A percentile compares a stretch with the other conserved stretches of the same genome.
phyloP scores from a whole-genome alignment of 2,888 invertebrate genomes.

The Hesperia comma region DNA sequence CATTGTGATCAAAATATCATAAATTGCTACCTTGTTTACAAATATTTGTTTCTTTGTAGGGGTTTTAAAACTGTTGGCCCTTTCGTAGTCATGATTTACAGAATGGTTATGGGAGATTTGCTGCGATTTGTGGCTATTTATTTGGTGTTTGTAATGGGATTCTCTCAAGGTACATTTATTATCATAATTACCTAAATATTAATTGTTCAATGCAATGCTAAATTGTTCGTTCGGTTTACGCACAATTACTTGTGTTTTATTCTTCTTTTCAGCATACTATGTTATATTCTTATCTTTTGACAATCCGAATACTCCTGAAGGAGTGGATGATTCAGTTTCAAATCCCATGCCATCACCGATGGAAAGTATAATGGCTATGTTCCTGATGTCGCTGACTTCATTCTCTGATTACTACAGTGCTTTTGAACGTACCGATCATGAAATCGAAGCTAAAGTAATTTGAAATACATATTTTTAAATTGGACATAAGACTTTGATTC shows the following conservation, averaged over 20 bases:
- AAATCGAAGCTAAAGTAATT: conserved; percentile 92
- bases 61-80: conserved; percentile 99
- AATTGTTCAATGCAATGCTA: too few species aligned
- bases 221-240: too few species aligned
- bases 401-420: conserved; percentile 97
- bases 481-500: too few species aligned
- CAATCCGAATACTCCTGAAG: conserved; percentile 90
- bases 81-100: conserved; percentile 99
- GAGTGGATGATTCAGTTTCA: conserved; percentile 91
- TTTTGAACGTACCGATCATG: conserved; percentile 94
- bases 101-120: conserved; percentile 98
- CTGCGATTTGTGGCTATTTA: conserved; percentile 98
- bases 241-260: too few species aligned
- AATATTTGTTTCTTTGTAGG: conserved; percentile 77
- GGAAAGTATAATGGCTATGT: conserved; percentile 98
- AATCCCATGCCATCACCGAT: conserved; percentile 96
- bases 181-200: too few species aligned
- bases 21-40: too few species aligned
- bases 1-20: too few species aligned
- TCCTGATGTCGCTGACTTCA: conserved; percentile 98
- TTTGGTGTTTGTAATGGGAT: conserved; percentile 97
- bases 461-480: background rate
- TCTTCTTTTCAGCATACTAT: too few species aligned
- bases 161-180: conserved; percentile 91
- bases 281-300: too few species aligned